Evolutionary conservation across 1,140 invertebrate species (phyloP).

Genomic region (Heliothis virescens): DNA sequence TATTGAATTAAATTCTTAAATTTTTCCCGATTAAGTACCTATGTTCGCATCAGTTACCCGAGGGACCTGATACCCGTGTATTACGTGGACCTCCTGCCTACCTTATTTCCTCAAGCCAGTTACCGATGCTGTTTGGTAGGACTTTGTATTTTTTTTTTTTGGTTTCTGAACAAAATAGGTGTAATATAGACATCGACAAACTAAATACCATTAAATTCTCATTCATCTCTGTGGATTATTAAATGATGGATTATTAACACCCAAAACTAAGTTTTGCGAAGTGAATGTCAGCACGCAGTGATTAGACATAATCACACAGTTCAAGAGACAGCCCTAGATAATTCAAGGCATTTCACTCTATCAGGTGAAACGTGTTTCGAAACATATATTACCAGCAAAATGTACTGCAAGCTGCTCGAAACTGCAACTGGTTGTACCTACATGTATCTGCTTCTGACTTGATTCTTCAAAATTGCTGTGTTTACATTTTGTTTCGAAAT

Average conservation of each 20-base stretch:
- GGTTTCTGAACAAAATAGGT: no score
- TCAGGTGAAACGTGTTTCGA: constrained; percentile 42
- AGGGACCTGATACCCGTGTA: no score
- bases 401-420: neutral
- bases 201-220: no score
- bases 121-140: no score
- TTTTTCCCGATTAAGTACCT: no score
- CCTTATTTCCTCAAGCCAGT: no score
- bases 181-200: no score
- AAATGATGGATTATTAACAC: neutral
- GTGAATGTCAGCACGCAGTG: neutral
- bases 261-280: neutral
- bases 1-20: no score
- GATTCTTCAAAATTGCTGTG: neutral
- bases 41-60: no score
- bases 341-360: constrained; percentile 35
- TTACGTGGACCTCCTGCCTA: no score
- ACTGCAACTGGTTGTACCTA: constrained; percentile 12
- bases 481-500: neutral
- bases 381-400: constrained; percentile 22
- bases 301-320: constrained; percentile 3
- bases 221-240: no score
- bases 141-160: no score
- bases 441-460: neutral
- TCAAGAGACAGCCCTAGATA: constrained; percentile 34